Conservation (phyloP, 2,797 vertebrate genomes). For the Potorous gilbertii region DNA sequence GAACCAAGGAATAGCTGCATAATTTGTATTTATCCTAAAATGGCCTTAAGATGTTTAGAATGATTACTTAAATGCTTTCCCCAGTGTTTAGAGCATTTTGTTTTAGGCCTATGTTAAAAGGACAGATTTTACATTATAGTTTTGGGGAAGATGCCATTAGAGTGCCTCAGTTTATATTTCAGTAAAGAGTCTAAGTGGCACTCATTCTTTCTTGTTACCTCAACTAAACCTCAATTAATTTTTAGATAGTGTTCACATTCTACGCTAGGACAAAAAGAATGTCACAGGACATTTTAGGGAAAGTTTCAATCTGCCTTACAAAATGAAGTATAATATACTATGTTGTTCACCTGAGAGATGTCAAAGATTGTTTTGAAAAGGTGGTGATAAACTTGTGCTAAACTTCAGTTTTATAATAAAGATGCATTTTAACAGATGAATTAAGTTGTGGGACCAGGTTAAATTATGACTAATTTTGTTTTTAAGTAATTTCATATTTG, state of each 20-base stretch:
- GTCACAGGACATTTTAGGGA: constrained; percentile 25
- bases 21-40: constrained; percentile 41
- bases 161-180: background rate
- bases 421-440: background rate
- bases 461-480: constrained; percentile 45
- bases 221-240: constrained; percentile 6
- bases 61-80: constrained; percentile 29
- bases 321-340: constrained; percentile 46
- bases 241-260: constrained; percentile 13
- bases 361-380: background rate
- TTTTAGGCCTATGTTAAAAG: constrained; percentile 31
- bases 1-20: background rate
- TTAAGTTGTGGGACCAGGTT: constrained; percentile 30
- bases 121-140: background rate
- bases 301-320: constrained; percentile 66
- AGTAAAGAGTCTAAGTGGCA: constrained; percentile 23
- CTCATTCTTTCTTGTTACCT: constrained; percentile 32
- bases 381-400: background rate
- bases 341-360: constrained; percentile 16
- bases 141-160: background rate
- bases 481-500: constrained; percentile 9
- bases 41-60: constrained; percentile 41
- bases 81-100: constrained; percentile 38
- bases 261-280: background rate
- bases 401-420: constrained; percentile 38